These are phyloP conservation scores for Coreoperca whiteheadi DNA, from an alignment of 2,113 vertebrate genomes.

Conservation along the genomic window DNA sequence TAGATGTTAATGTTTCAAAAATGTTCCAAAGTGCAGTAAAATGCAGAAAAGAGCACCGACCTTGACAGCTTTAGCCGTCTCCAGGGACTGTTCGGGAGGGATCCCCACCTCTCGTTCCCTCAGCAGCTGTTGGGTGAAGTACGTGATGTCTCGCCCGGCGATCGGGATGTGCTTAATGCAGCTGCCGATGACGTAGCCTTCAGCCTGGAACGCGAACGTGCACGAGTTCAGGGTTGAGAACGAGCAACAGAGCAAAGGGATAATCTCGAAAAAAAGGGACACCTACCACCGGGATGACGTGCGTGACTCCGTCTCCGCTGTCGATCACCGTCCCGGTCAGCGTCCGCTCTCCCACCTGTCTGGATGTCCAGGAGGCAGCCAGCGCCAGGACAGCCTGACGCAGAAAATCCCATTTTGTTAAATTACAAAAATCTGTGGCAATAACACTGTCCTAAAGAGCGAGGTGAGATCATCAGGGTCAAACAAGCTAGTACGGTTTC, in stretches of 20 bases:
- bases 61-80: slow-evolving; percentile 99
- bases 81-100: slow-evolving; percentile 97
- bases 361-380: slow-evolving; percentile 99
- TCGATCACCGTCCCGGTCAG: slow-evolving; percentile 98
- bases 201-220: slow-evolving; percentile 84
- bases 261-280: accelerated
- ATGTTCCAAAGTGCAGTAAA: too few relatives aligned
- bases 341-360: slow-evolving; percentile 96
- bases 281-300: slow-evolving; percentile 97
- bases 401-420: neutral
- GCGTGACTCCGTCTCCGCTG: slow-evolving; percentile 98
- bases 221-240: neutral
- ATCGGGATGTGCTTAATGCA: slow-evolving; percentile 99
- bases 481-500: neutral
- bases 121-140: slow-evolving; percentile 97
- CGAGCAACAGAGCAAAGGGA: accelerated
- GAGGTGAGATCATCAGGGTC: too few relatives aligned
- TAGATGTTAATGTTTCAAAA: neutral
- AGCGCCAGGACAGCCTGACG: slow-evolving; percentile 88
- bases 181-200: slow-evolving; percentile 99
- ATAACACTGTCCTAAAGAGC: neutral
- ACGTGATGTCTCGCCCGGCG: slow-evolving; percentile 97
- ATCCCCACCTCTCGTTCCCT: slow-evolving; percentile 98
- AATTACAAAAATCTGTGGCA: neutral
- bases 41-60: slow-evolving; percentile 73